Base-by-base conservation (phyloP, 1,140 invertebrate genomes). In the Dufourea novaeangliae region DNA sequence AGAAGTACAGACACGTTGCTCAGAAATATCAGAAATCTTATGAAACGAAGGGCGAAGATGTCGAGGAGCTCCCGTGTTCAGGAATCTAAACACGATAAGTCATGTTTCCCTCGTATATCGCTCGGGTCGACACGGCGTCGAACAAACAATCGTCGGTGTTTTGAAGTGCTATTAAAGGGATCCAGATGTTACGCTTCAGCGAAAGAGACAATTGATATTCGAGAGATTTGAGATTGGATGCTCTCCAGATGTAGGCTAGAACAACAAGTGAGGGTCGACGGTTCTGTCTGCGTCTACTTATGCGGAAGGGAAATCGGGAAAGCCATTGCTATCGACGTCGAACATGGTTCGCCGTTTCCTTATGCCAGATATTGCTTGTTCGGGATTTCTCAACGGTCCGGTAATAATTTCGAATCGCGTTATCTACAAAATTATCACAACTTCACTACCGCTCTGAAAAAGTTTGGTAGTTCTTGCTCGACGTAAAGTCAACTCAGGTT, bases 241-340 rank as follows among this genome's bases (percentile, higher is more conserved):
- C 74, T 46, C 68, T 82, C 80, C 82, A 82, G 75, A 82, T 61
- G 79, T 72, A 66, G 54, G 29, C 69, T 64, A 22, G 56, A 77
- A 82, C 80, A 83, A 82, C 79, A 78, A 82, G 79, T 68, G 44
- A 70, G 63, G 69, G 39, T 61, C 63, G 27, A 29, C 46, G 69
- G 39, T n/a, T n/a, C n/a, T n/a, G n/a, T n/a, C 52, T 52, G 34
- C 34, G 59, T 63, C 72, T 46, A 54, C 52, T 68, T 67, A 82
- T 83, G 81, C 73, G 57, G 69, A 78, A 64, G 61, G 56, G 56
- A n/a, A 50, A 50, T 8, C 25, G 66, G n/a, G 34, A 3, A 27
- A 12, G 22, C 8, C 14, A 44, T 25, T 20, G n/a, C n/a, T n/a
- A 50, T 77, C 20, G 66, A 59, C 59, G 69, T 50, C 64, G 29